These are phyloP conservation scores for Octopus sinensis DNA, from an alignment of 1,140 invertebrate genomes.

Conservation along the genomic window DNA sequence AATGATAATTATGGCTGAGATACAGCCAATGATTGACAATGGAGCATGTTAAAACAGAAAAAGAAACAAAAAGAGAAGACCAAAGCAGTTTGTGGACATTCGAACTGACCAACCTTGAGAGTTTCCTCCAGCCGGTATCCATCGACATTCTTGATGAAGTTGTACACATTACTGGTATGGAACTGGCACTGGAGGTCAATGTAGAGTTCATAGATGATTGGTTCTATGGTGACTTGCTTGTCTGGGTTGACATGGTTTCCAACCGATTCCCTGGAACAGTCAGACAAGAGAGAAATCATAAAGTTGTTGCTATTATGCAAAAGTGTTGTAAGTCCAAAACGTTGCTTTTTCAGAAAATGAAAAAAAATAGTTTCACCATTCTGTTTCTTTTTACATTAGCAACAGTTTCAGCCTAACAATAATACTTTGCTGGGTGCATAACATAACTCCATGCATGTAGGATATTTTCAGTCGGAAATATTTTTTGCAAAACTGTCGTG, in stretches of 20 bases:
- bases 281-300: neutral
- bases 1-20: neutral
- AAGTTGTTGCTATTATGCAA: neutral
- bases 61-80: neutral
- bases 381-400: no score
- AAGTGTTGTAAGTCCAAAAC: no score
- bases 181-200: slow-evolving; percentile 70
- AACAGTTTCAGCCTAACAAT: no score
- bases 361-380: no score
- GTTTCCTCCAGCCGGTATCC: slow-evolving; percentile 59
- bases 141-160: slow-evolving; percentile 55
- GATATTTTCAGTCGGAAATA: no score
- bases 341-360: no score
- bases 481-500: no score
- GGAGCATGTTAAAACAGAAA: neutral
- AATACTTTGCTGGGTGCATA: no score
- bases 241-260: slow-evolving; percentile 46
- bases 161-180: slow-evolving; percentile 59
- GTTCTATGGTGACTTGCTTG: slow-evolving; percentile 47
- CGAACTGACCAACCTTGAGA: slow-evolving; percentile 47
- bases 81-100: neutral
- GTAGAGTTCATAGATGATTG: slow-evolving; percentile 56
- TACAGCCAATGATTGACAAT: neutral
- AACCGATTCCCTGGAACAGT: slow-evolving; percentile 35
- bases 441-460: no score